Base-by-base conservation (phyloP, 92 coral and sea anemone genomes). In the Epizoanthus ramosus region DNA sequence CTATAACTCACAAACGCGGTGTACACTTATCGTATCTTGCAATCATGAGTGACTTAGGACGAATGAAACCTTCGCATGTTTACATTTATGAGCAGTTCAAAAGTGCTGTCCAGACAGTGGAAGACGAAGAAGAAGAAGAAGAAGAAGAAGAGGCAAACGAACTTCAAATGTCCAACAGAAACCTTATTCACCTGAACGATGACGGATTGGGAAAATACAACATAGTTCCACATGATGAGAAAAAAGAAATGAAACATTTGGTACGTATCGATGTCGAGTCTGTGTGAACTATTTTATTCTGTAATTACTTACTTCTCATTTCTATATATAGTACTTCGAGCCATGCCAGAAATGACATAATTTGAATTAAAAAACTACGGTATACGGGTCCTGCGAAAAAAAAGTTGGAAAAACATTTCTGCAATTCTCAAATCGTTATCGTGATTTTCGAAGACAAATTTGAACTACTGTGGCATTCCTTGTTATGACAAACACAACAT, bases 141-240 rank as follows among this genome's bases (percentile, higher is more conserved):
- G 45, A 24, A 1, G 22, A 17, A 25, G 85, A 52, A 8, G 57
- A 37, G 28, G 31, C 3, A 6, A 63, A 13, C 22, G 8, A n/a
- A 63, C 57, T 18, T 7, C 35, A 21, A 9, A 18, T 45, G 37
- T 22, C 39, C 14, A 67, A 23, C 23, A 10, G 63, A 52, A 80
- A 63, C 23, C 83, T 86, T n/a, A 91, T 93, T 17, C 69, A 81
- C 8, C 86, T 93, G 0, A 88, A 87, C 75, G 97, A 93, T n/a
- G 97, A 93, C 71, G 97, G 97, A 16, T 91, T 93, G 28, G 97
- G 97, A 2, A 89, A 88, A 73, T 93, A 93, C 82, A 85, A 88
- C 50, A 93, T 93, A 19, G 87, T 84, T 33, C 92, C 90, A 45
- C 65, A 85, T 23, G 89, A 87, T 15, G 63, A 59, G 24, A 76